Percentiles rank a stretch among this genome's conserved stretches.
phyloP scores from a whole-genome alignment of 2,888 invertebrate genomes.

The Melanotus villosus region DNA sequence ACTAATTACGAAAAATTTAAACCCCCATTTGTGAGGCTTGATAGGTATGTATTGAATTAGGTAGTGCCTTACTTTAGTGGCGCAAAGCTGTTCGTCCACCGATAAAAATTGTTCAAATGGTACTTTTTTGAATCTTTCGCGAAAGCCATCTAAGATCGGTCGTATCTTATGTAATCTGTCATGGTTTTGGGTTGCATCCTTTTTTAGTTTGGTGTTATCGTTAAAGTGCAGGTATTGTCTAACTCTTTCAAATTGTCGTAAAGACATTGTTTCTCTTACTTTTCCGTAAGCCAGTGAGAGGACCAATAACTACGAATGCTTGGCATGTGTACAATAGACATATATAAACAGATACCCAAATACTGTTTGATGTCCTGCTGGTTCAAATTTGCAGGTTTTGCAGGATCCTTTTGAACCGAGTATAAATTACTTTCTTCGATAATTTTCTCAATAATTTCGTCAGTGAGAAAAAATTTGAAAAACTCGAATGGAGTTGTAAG shows the following conservation, averaged over 20 bases:
- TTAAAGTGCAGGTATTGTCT: constrained; percentile 48
- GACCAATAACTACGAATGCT: constrained; percentile 44
- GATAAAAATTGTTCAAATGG: too few relatives aligned
- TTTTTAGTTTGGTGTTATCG: constrained; percentile 34
- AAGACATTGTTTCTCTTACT: too few relatives aligned
- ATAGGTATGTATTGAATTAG: constrained; percentile 45
- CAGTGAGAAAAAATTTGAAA: neutral
- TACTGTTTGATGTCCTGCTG: constrained; percentile 30
- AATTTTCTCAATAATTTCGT: neutral
- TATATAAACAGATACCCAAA: constrained; percentile 41
- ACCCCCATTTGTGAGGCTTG: constrained; percentile 51
- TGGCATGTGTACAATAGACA: constrained; percentile 38
- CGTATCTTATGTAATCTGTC: neutral
- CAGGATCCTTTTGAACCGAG: neutral
- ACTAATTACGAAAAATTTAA: constrained; percentile 46
- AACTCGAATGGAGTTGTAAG: too few relatives aligned
- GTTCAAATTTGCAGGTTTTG: neutral
- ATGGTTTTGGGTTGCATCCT: neutral
- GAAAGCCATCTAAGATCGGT: too few relatives aligned
- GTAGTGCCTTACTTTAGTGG: too few relatives aligned
- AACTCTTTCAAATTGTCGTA: constrained; percentile 47
- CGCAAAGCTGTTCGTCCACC: too few relatives aligned
- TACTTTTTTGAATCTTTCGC: too few relatives aligned
- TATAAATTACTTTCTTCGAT: neutral
- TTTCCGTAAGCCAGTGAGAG: too few relatives aligned